These are phyloP conservation scores for Sarcophaga subvicina DNA, from an alignment of 2,888 invertebrate species.

Conservation along the genomic window DNA sequence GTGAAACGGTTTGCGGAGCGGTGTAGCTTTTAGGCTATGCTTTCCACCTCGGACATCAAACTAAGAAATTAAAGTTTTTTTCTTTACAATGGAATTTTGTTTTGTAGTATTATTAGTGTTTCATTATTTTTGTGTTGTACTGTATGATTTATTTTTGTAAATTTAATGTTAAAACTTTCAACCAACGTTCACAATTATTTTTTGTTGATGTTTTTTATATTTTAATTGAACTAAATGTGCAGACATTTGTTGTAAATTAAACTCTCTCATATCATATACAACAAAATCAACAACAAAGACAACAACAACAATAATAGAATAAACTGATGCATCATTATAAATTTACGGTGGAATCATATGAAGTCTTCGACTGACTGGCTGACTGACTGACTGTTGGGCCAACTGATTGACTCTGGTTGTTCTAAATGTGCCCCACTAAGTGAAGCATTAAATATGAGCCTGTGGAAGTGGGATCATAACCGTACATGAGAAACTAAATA, in stretches of 20 bases:
- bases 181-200: neutral
- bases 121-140: no score
- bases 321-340: slow-evolving; percentile 16
- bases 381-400: slow-evolving; percentile 9
- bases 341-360: slow-evolving; percentile 19
- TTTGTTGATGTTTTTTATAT: neutral
- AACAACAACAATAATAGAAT: neutral
- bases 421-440: neutral
- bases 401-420: neutral
- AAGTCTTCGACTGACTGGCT: neutral
- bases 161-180: slow-evolving; percentile 35
- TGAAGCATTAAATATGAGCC: neutral
- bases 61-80: no score
- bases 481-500: neutral
- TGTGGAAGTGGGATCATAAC: slow-evolving; percentile 39
- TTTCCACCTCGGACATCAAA: no score
- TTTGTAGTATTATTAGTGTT: no score
- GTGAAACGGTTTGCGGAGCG: no score
- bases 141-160: neutral
- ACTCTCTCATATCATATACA: slow-evolving; percentile 35
- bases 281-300: slow-evolving; percentile 1
- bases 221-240: slow-evolving; percentile 59
- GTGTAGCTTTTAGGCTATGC: no score
- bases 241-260: slow-evolving; percentile 65
- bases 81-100: no score